Base-by-base conservation (phyloP, 92 coral and sea anemone species). In the Porites divaricata region DNA sequence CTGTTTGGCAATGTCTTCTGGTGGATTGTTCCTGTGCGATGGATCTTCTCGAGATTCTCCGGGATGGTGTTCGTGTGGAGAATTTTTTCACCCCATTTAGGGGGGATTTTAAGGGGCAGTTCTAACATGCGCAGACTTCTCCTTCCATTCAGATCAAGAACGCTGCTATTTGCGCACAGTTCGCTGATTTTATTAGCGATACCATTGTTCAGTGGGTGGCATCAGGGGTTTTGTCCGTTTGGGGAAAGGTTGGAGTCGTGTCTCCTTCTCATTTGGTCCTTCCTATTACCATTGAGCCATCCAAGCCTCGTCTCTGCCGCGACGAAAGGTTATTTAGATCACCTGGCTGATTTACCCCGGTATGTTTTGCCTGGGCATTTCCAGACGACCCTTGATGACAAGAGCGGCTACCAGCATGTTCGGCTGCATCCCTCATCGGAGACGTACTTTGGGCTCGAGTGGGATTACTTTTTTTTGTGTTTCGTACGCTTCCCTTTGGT, bases 51-150 rank as follows among this genome's bases (percentile, higher is more conserved):
- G 73, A 68, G 73, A 68, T 68, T 7, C 15, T 71, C 17, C 67
- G 67, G n/a, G 81, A 87, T 8, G 86, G 81, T 19, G 81, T 80
- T 20, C 69, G 62, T 1, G 51, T 80, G 20, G 81, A 87, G 35
- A 67, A 50, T 16, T 75, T 82, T 68, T 74, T 75, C 77, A 83
- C 21, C 58, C 76, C 87, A 1, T 88, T 83, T 63, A 84, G 45
- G 62, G 92, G 78, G 67, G 73, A 77, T 23, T 89, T 88, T 35
- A 78, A 72, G 51, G 89, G 86, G 16, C 57, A 23, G 23, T 76
- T 76, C 22, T 84, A 75, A 22, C 48, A 89, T 63, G 81, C 90
- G n/a, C 48, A 48, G 64, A 26, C 66, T 10, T 23, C 73, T n/a
- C 87, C 73, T 14, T 22, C 73, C 73, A 65, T 65, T 65, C 70